Evolutionary conservation across 2,797 vertebrate genomes (phyloP).

Genomic region (Borostomias antarcticus): DNA sequence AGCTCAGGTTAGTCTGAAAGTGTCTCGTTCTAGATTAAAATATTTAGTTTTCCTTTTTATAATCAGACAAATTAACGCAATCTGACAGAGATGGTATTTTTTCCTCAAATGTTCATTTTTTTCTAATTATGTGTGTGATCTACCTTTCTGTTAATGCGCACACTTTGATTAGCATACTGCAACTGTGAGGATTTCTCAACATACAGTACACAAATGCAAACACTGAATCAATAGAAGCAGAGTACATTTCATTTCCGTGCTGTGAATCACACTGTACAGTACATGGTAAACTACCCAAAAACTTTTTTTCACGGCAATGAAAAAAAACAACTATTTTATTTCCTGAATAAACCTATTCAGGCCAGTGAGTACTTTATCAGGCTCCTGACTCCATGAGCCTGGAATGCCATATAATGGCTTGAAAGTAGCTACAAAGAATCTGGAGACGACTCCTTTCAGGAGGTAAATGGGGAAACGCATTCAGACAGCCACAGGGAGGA

Average conservation of each 20-base stretch:
- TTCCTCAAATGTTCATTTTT: too few relatives aligned
- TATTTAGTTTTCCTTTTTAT: not conserved
- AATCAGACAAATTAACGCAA: not conserved
- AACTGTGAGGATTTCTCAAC: too few relatives aligned
- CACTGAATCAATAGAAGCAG: not conserved
- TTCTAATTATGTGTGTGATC: too few relatives aligned
- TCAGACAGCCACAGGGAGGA: slow-evolving; percentile 49
- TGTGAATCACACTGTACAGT: not conserved
- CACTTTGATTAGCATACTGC: too few relatives aligned
- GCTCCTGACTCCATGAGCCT: slow-evolving; percentile 45
- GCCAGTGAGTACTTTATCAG: slow-evolving; percentile 29
- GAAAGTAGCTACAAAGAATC: slow-evolving; percentile 60
- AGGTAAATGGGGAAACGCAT: slow-evolving; percentile 60
- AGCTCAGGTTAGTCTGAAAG: not conserved
- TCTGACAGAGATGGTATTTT: not conserved
- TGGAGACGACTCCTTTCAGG: slow-evolving; percentile 46
- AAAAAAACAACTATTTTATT: not conserved
- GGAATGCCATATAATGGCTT: slow-evolving; percentile 42
- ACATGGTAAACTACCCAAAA: not conserved
- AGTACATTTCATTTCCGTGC: not conserved
- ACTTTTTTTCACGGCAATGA: not conserved
- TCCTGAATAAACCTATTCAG: slow-evolving; percentile 36
- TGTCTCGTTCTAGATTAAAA: not conserved
- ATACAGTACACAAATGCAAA: not conserved
- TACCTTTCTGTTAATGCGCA: too few relatives aligned